Evolutionary conservation across 1,140 invertebrate species (phyloP).

Genomic region (Heliconius himera): DNA sequence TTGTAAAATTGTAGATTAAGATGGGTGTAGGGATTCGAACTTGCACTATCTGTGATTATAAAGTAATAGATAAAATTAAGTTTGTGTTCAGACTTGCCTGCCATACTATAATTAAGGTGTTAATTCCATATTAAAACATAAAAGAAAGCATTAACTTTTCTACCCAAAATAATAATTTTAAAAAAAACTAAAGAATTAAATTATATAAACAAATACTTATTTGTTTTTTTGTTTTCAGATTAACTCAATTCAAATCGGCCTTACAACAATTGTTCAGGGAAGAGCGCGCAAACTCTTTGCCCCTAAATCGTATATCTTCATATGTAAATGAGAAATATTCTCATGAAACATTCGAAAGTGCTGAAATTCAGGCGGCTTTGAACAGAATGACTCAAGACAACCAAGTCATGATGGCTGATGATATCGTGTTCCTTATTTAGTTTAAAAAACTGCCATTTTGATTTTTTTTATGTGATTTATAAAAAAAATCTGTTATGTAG

Average conservation of each 20-base stretch:
- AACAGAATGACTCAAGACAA: constrained; percentile 93
- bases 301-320: constrained; percentile 82
- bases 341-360: constrained; percentile 84
- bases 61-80: no score
- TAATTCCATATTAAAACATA: no score
- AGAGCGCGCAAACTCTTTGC: constrained; percentile 86
- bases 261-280: constrained; percentile 86
- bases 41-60: no score
- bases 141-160: no score
- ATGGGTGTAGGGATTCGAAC: no score
- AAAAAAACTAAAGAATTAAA: neutral
- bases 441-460: neutral
- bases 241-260: constrained; percentile 84
- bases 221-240: constrained; percentile 69
- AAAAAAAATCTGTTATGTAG: no score
- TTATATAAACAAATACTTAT: constrained; percentile 16
- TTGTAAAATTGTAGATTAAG: no score
- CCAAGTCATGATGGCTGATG: constrained; percentile 95
- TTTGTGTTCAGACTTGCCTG: no score
- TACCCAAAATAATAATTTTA: neutral
- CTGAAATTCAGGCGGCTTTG: constrained; percentile 90
- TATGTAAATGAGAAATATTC: constrained; percentile 84
- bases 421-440: constrained; percentile 94
- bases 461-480: neutral
- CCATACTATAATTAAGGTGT: no score